phyloP scores from a whole-genome alignment of 2,888 invertebrate species.

The Pachydiplax longipennis region DNA sequence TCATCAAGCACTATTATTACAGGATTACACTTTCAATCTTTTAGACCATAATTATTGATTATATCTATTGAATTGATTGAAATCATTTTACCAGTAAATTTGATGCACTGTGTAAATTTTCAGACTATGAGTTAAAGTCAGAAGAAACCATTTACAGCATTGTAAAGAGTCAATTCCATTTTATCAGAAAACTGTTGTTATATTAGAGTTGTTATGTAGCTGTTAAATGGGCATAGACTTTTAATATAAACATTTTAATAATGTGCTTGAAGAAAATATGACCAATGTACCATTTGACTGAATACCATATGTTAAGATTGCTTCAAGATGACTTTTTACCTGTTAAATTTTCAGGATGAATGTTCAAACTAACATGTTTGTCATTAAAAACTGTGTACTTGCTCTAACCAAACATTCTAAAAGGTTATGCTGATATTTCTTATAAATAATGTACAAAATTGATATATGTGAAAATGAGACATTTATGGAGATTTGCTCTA shows the following conservation, averaged over 20 bases:
- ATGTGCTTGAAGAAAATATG: conserved; percentile 6
- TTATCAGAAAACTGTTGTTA: neutral
- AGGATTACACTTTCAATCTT: neutral
- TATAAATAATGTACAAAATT: neutral
- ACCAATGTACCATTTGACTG: conserved; percentile 29
- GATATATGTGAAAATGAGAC: neutral
- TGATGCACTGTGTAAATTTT: neutral
- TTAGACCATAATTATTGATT: neutral
- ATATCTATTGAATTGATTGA: neutral
- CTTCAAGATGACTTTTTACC: conserved; percentile 6
- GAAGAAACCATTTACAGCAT: neutral
- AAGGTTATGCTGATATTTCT: neutral
- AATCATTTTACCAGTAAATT: neutral
- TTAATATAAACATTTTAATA: neutral
- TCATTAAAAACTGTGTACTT: neutral
- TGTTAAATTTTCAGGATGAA: neutral
- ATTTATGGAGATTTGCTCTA: too few species aligned
- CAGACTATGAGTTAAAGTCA: neutral
- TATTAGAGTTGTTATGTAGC: neutral
- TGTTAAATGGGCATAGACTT: neutral
- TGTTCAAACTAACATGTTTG: neutral
- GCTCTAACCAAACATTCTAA: neutral
- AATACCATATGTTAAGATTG: neutral
- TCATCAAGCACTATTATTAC: neutral
- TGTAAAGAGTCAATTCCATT: neutral